These are phyloP conservation scores for Xylocampa areola DNA, from an alignment of 2,888 invertebrate genomes.

Conservation along the genomic window DNA sequence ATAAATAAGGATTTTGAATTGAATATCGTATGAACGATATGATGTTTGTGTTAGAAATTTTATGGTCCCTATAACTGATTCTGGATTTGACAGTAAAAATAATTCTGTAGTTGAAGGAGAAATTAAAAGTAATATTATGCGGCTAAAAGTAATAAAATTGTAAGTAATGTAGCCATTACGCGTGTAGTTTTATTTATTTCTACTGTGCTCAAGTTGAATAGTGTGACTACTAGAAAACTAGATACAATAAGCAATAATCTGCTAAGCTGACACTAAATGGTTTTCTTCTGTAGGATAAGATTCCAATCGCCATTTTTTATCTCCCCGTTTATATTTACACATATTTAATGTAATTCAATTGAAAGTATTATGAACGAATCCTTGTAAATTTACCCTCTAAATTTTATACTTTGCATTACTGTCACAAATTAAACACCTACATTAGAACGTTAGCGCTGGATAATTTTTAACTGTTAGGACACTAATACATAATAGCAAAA, in stretches of 20 bases:
- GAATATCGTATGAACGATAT: conserved; percentile 31
- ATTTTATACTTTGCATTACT: no score
- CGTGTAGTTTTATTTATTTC: conserved; percentile 2
- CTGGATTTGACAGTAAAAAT: conserved; percentile 1
- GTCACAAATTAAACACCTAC: no score
- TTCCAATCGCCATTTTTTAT: neutral
- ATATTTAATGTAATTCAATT: no score
- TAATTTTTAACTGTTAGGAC: no score
- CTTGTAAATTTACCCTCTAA: no score
- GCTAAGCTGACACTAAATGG: neutral
- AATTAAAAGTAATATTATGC: neutral
- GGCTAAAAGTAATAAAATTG: neutral
- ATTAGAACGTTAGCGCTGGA: no score
- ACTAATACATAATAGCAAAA: no score
- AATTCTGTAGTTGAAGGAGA: neutral
- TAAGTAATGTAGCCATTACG: neutral
- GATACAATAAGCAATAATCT: neutral
- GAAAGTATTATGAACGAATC: no score
- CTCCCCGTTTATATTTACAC: neutral
- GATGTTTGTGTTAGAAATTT: conserved; percentile 24
- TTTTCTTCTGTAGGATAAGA: conserved; percentile 2
- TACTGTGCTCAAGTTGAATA: neutral
- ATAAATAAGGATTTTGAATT: conserved; percentile 45
- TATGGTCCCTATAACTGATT: neutral
- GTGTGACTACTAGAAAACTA: conserved; percentile 2